Evolutionary conservation across 2,797 vertebrate genomes (phyloP).

Genomic region (Hydrocynus forskahlii): DNA sequence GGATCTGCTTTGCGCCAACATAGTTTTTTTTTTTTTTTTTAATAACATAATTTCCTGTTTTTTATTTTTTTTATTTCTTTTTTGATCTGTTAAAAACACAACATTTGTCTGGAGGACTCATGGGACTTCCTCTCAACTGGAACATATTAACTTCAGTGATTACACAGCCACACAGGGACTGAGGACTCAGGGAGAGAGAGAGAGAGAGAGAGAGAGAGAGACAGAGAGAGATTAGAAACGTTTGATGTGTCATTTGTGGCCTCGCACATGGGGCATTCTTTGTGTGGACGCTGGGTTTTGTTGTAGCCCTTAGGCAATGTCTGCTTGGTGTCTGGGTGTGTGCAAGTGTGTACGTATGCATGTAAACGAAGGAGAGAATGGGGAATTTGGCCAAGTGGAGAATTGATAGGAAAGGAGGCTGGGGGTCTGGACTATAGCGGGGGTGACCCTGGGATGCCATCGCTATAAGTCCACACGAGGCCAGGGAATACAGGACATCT

Average conservation of each 20-base stretch:
- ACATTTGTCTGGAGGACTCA: conserved; percentile 65
- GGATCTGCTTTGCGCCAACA: conserved; percentile 31
- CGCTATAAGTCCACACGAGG: conserved; percentile 48
- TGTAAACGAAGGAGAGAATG: conserved; percentile 41
- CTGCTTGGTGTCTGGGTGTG: conserved; percentile 54
- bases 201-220: conserved; percentile 6
- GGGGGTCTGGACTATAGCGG: conserved; percentile 62
- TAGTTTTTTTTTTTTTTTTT: conserved; percentile 18
- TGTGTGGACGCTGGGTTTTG: conserved; percentile 70
- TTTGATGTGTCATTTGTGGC: conserved; percentile 80
- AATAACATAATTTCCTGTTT: conserved; percentile 53
- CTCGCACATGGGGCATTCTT: conserved; percentile 73
- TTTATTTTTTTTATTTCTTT: conserved; percentile 43
- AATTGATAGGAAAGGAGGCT: conserved; percentile 53
- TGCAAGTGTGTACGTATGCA: conserved; percentile 32
- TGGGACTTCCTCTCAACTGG: conserved; percentile 66
- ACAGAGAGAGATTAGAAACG: conserved; percentile 62
- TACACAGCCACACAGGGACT: conserved; percentile 70
- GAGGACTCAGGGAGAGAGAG: conserved; percentile 40
- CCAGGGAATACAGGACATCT: conserved; percentile 40
- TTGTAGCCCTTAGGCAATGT: conserved; percentile 73
- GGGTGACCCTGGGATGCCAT: conserved; percentile 67
- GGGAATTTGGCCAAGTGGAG: conserved; percentile 69
- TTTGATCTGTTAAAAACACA: conserved; percentile 60
- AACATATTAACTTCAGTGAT: conserved; percentile 74